A percentile compares a stretch with the other conserved stretches of the same genome.
Evolutionary conservation across 2,888 invertebrate genomes (phyloP).

Genomic region (Hipparchia semele): DNA sequence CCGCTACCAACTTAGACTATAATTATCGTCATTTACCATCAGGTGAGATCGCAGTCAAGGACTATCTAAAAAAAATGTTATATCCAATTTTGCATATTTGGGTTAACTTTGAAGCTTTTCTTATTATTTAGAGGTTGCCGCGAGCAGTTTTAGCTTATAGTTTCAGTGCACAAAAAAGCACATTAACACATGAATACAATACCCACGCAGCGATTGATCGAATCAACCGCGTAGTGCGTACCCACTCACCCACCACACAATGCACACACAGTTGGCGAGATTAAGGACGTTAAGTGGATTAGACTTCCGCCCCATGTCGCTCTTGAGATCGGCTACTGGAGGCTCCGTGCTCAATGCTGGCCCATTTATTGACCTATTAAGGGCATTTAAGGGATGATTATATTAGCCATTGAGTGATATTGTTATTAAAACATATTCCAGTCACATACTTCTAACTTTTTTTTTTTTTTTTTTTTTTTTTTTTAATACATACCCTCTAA

Average conservation of each 20-base stretch:
- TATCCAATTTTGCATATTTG: no score
- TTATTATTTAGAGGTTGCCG: no score
- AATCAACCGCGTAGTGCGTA: constrained; percentile 52
- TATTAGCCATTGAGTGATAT: background rate
- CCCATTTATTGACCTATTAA: constrained; percentile 14
- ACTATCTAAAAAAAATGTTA: no score
- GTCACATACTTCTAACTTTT: no score
- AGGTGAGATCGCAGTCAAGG: no score
- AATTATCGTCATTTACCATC: no score
- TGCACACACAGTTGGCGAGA: constrained; percentile 46
- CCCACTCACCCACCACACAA: background rate
- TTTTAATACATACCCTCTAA: no score
- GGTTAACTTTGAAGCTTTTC: no score
- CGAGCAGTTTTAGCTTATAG: background rate
- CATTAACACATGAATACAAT: constrained; percentile 34
- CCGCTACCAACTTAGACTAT: no score
- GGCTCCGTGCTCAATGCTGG: background rate
- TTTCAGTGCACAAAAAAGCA: background rate
- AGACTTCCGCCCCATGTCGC: constrained; percentile 45
- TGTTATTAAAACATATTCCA: no score
- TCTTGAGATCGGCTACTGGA: constrained; percentile 19
- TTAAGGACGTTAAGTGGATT: constrained; percentile 71
- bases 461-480: no score
- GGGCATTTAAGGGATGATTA: background rate
- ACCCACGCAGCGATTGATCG: constrained; percentile 52